Evolutionary conservation across 2,797 vertebrate genomes (phyloP).

Genomic region (Mus minutoides): DNA sequence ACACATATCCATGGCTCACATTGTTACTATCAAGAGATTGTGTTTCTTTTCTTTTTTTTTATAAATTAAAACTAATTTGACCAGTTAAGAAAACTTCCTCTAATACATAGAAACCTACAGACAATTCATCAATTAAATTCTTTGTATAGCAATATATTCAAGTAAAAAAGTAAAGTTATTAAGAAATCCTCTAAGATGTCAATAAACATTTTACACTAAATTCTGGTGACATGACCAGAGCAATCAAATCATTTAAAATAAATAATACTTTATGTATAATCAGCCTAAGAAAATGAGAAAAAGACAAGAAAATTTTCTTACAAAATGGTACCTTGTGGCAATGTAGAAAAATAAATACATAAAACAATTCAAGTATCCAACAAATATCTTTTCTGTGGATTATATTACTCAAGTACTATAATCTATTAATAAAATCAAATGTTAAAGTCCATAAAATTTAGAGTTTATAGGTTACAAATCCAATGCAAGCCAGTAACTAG

Average conservation of each 20-base stretch:
- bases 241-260: background rate
- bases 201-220: background rate
- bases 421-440: conserved; percentile 44
- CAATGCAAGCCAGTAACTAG: background rate
- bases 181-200: background rate
- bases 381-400: background rate
- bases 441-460: background rate
- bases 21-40: background rate
- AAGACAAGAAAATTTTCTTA: background rate
- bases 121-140: background rate
- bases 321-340: background rate
- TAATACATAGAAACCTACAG: background rate
- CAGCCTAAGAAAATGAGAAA: background rate
- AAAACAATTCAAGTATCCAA: background rate
- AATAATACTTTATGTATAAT: background rate
- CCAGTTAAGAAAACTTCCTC: background rate
- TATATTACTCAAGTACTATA: conserved; percentile 39
- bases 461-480: conserved; percentile 45
- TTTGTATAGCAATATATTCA: background rate
- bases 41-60: background rate
- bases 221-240: background rate
- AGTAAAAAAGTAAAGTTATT: background rate
- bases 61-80: background rate
- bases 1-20: background rate
- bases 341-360: background rate